Conservation (phyloP, 2,888 invertebrate genomes). For the Eupithecia subfuscata region DNA sequence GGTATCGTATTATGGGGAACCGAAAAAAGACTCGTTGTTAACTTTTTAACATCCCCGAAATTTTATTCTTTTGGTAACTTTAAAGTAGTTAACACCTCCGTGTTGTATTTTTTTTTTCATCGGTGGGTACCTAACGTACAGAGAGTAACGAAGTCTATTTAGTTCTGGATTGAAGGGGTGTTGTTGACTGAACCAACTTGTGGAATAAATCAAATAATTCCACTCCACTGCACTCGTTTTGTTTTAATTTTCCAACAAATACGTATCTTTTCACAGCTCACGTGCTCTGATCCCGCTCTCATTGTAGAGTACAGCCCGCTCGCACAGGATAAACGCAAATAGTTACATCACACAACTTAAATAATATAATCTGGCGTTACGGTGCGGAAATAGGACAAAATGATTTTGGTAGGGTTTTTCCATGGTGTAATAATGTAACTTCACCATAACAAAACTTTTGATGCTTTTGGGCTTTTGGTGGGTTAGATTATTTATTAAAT, state of each 20-base stretch:
- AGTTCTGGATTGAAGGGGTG: background rate
- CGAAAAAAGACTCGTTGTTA: too few relatives aligned
- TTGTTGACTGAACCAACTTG: background rate
- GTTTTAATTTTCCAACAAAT: constrained; percentile 35
- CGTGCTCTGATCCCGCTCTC: constrained; percentile 34
- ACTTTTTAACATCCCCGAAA: too few relatives aligned
- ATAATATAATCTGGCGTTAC: background rate
- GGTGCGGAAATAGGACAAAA: background rate
- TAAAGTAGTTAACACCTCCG: too few relatives aligned
- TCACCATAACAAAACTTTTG: background rate
- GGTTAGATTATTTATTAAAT: too few relatives aligned
- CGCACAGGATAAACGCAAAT: background rate
- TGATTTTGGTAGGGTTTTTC: background rate
- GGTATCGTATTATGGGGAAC: too few relatives aligned
- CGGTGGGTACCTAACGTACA: too few relatives aligned
- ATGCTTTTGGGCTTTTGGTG: background rate
- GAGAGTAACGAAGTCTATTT: background rate
- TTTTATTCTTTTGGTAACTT: too few relatives aligned
- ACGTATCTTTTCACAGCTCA: constrained; percentile 27
- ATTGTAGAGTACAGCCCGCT: constrained; percentile 36
- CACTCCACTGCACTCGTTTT: constrained; percentile 31
- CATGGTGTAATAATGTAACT: too few relatives aligned
- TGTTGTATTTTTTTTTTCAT: too few relatives aligned
- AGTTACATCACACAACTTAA: constrained; percentile 10
- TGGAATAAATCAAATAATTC: constrained; percentile 14